phyloP scores from a whole-genome alignment of 2,113 vertebrate species.

The Thomomys bottae region DNA sequence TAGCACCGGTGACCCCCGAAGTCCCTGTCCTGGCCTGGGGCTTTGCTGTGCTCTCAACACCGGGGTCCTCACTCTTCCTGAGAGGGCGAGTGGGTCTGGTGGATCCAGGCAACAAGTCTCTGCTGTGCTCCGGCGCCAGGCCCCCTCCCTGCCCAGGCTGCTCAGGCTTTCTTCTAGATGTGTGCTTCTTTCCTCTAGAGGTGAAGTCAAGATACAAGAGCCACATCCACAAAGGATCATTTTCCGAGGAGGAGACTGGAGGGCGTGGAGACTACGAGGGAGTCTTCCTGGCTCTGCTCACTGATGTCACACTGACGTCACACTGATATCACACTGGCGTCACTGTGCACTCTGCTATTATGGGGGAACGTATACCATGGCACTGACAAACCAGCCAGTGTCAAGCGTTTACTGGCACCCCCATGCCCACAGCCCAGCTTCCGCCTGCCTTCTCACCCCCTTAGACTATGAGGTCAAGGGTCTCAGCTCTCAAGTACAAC shows the following conservation, averaged over 20 bases:
- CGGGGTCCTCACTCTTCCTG: no score
- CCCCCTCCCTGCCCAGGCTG: rapidly evolving
- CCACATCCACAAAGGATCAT: background rate
- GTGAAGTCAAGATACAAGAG: background rate
- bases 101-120: rapidly evolving
- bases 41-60: no score
- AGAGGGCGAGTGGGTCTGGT: no score
- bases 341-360: rapidly evolving
- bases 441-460: background rate
- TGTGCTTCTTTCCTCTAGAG: background rate
- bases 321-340: no score
- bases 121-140: rapidly evolving
- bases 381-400: background rate
- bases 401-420: background rate
- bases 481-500: rapidly evolving
- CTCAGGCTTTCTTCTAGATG: rapidly evolving
- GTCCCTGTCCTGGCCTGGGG: background rate
- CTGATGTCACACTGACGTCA: rapidly evolving
- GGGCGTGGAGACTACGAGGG: background rate
- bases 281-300: background rate
- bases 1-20: rapidly evolving
- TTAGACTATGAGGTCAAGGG: rapidly evolving
- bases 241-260: background rate
- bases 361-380: background rate
- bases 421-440: background rate